phyloP scores from a whole-genome alignment of 2,888 invertebrate genomes.

The Onthophagus sagittarius region DNA sequence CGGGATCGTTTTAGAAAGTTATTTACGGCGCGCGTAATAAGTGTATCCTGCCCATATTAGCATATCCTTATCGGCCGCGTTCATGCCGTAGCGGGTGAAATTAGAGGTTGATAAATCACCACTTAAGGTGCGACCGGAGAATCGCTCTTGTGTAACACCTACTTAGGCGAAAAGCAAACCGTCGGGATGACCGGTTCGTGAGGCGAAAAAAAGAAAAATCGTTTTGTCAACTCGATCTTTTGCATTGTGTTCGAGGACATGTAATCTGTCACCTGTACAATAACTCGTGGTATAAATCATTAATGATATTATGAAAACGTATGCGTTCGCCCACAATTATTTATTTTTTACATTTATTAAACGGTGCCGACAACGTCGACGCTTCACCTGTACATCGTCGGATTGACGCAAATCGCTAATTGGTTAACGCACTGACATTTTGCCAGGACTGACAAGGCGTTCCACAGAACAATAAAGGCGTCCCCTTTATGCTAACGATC shows the following conservation, averaged over 20 bases:
- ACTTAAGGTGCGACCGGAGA: conserved; percentile 14
- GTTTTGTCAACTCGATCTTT: background rate
- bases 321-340: conserved; percentile 15
- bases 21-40: conserved; percentile 29
- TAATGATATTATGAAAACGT: background rate
- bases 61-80: conserved; percentile 31
- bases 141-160: conserved; percentile 18
- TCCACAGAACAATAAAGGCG: conserved; percentile 9
- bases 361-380: conserved; percentile 13
- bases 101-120: conserved; percentile 29
- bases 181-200: background rate
- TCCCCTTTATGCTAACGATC: conserved; percentile 8
- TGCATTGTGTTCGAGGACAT: background rate
- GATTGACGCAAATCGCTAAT: background rate
- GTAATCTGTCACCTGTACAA: background rate
- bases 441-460: conserved; percentile 6
- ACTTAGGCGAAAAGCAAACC: conserved; percentile 6
- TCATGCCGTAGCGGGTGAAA: conserved; percentile 27
- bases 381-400: background rate
- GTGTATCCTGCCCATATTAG: conserved; percentile 32
- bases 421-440: conserved; percentile 8
- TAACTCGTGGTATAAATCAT: background rate
- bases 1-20: conserved; percentile 27
- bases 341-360: conserved; percentile 23
- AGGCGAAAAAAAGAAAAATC: background rate